These are phyloP conservation scores for Melolontha melolontha DNA, from an alignment of 2,888 invertebrate genomes.

Conservation along the genomic window DNA sequence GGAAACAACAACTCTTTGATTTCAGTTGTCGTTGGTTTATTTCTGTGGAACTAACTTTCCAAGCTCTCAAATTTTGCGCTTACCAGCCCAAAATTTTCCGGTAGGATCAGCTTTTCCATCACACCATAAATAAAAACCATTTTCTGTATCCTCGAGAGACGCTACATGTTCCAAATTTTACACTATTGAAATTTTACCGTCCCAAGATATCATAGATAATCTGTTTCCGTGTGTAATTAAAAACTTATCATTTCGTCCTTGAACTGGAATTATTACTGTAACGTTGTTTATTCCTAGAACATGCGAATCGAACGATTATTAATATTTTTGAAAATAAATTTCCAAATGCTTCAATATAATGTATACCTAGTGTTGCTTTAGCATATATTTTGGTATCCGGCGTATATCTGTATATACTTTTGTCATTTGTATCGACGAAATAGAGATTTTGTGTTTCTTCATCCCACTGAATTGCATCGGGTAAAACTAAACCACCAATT, in stretches of 20 bases:
- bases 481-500: slow-evolving; percentile 33
- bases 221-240: slow-evolving; percentile 72
- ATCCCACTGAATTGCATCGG: slow-evolving; percentile 41
- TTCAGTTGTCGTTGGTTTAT: too few species aligned
- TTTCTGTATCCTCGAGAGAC: slow-evolving; percentile 70
- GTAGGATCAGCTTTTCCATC: slow-evolving; percentile 83
- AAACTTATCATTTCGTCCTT: slow-evolving; percentile 72
- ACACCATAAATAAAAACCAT: slow-evolving; percentile 74
- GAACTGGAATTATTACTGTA: slow-evolving; percentile 74
- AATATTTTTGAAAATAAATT: slow-evolving; percentile 7
- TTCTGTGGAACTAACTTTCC: too few species aligned
- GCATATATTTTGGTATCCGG: slow-evolving; percentile 30
- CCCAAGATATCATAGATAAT: slow-evolving; percentile 74
- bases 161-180: slow-evolving; percentile 67
- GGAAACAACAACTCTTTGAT: too few species aligned
- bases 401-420: slow-evolving; percentile 38
- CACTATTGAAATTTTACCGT: slow-evolving; percentile 69
- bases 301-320: background rate
- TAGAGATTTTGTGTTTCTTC: slow-evolving; percentile 40
- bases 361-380: slow-evolving; percentile 36
- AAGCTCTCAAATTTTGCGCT: slow-evolving; percentile 51
- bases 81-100: slow-evolving; percentile 80
- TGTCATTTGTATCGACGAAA: slow-evolving; percentile 44
- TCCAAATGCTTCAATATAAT: background rate
- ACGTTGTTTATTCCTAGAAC: slow-evolving; percentile 51